Base-by-base conservation (phyloP, 2,888 invertebrate genomes). In the Lacanobia wlatinum region DNA sequence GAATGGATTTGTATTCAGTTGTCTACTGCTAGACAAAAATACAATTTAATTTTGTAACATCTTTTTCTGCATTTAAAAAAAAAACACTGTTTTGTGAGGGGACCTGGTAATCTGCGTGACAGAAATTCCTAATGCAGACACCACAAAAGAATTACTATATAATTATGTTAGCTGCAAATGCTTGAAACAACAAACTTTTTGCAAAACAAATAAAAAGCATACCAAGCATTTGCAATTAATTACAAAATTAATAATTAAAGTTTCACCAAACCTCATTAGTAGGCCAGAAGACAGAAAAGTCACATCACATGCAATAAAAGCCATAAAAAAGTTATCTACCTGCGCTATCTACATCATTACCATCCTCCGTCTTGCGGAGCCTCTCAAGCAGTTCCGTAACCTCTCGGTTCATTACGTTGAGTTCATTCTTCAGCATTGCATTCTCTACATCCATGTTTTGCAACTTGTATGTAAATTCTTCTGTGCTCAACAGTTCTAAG, bases 391-490 rank as follows among this genome's bases (percentile, higher is more conserved):
- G 84, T 66, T 94, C 93, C 48, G 92, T 84, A 1, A 95, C 88
- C 87, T 96, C 96, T 79, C 89, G 89, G 72, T 95, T 94, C 87
- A 94, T 89, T 0, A 95, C 94, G 87, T 94, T 94, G 6, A 95
- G 90, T 88, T 96, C 96, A 88, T 95, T 96, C 87, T 94, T 95
- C 77, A 96, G 86, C 94, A 96, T 94, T 5, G 92, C 91, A 90
- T 96, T 96, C 86, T 96, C 96, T 16, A 95, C 90, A 86, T 94
- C 94, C 73, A 95, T 89, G 85, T 94, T 94, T 88, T 95, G 93
- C 89, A 94, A 84, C 70, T 88, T 93, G 67, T 91, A 90, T 38
- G 89, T 85, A 73, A 90, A 87, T 34, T 88, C 89, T 52, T 91
- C 89, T 65, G 73, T 84, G 46, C 82, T 89, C 40, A 92, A 56